Evolutionary conservation across 2,113 vertebrate species (phyloP).

Genomic region (Macrotis lagotis): DNA sequence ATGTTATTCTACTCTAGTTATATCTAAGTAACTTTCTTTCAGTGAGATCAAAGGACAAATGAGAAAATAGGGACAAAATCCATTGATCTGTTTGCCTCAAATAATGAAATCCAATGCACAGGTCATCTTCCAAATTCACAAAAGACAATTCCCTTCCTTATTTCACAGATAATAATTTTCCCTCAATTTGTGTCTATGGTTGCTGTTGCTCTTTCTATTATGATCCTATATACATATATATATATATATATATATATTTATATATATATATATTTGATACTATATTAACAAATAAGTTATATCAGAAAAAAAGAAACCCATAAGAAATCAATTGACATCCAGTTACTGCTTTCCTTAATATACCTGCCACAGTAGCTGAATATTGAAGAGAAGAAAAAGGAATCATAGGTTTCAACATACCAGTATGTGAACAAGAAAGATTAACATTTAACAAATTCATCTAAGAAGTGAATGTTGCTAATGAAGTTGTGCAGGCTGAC

Average conservation of each 20-base stretch:
- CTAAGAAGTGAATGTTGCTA: constrained; percentile 51
- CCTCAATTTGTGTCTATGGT: not conserved
- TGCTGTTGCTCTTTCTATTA: not conserved
- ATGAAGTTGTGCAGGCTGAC: constrained; percentile 45
- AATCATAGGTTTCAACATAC: not conserved
- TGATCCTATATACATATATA: not conserved
- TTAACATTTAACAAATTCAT: constrained; percentile 58
- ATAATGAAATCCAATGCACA: not conserved
- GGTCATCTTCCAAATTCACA: not conserved
- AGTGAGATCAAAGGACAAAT: not conserved
- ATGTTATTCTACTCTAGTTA: not conserved
- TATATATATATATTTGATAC: no score
- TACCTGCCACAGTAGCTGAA: not conserved
- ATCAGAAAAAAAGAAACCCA: not conserved
- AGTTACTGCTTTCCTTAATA: not conserved
- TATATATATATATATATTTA: no score
- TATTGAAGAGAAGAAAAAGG: not conserved
- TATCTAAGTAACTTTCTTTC: not conserved
- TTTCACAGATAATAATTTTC: not conserved
- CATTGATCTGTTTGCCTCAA: not conserved
- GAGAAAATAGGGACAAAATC: not conserved
- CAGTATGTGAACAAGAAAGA: constrained; percentile 52
- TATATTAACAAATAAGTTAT: not conserved
- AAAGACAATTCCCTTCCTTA: not conserved
- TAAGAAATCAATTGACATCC: not conserved